A percentile compares a stretch with the other conserved stretches of the same genome.
phyloP scores from a whole-genome alignment of 2,797 vertebrate species.

The Sternarchorhynchus goeldii region DNA sequence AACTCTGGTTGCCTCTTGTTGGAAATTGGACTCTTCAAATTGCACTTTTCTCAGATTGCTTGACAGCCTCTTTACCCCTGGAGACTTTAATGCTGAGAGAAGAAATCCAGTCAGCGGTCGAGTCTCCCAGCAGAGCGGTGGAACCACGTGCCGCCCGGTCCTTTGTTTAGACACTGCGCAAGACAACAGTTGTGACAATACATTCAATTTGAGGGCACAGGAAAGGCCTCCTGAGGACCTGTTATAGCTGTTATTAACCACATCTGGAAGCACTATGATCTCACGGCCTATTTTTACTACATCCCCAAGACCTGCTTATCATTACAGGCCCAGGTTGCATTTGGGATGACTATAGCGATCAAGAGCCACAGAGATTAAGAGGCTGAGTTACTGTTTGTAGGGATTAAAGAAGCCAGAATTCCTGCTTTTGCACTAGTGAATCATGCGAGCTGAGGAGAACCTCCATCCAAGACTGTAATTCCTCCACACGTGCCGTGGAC shows the following conservation, averaged over 20 bases:
- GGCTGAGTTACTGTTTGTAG: slow-evolving; percentile 9
- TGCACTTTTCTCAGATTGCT: slow-evolving; percentile 61
- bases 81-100: slow-evolving; percentile 40
- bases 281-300: slow-evolving; percentile 36
- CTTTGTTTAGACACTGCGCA: slow-evolving; percentile 38
- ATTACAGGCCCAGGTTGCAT: neutral
- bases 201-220: slow-evolving; percentile 4
- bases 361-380: neutral
- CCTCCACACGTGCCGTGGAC: neutral
- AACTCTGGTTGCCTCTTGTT: slow-evolving; percentile 58
- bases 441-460: neutral
- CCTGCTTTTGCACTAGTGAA: neutral
- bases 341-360: neutral
- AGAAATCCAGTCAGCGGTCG: slow-evolving; percentile 37
- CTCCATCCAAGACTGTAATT: neutral
- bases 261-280: slow-evolving; percentile 5
- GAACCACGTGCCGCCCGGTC: slow-evolving; percentile 25
- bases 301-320: neutral
- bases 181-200: slow-evolving; percentile 38
- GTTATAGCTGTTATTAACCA: slow-evolving; percentile 29
- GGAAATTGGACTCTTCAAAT: slow-evolving; percentile 66
- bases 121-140: slow-evolving; percentile 35
- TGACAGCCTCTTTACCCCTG: slow-evolving; percentile 50
- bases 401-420: slow-evolving; percentile 8
- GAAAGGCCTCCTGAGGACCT: slow-evolving; percentile 19